phyloP scores from a whole-genome alignment of 2,113 vertebrate genomes.

The Psittacus erithacus region DNA sequence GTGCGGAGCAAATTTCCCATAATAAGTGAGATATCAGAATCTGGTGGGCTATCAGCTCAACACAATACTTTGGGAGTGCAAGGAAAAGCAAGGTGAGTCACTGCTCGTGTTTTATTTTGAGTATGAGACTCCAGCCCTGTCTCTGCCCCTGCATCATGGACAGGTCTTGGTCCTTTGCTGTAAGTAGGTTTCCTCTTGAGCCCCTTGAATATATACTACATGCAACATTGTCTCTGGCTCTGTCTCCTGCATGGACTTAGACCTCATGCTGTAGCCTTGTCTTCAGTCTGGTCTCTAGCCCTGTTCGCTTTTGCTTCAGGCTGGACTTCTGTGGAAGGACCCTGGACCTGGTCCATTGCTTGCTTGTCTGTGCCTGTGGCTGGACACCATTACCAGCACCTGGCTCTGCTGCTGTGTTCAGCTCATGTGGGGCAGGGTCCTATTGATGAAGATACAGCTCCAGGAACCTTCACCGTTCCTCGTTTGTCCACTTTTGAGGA shows the following conservation, averaged over 20 bases:
- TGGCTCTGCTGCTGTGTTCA: not conserved
- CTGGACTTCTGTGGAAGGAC: not conserved
- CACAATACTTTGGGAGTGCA: not conserved
- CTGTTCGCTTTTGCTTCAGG: not conserved
- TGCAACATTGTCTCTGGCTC: not conserved
- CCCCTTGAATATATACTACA: not conserved
- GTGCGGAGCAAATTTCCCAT: not conserved
- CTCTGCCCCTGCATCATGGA: not conserved
- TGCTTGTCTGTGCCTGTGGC: not conserved
- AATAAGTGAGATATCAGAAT: not conserved
- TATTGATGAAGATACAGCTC: not conserved
- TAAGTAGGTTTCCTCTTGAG: not conserved
- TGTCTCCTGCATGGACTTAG: not conserved
- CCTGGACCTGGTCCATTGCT: not conserved
- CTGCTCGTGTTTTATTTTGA: not conserved
- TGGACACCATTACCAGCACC: not conserved
- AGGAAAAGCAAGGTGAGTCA: not conserved
- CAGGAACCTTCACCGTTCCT: rapidly evolving
- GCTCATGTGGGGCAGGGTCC: not conserved
- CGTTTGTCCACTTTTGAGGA: rapidly evolving
- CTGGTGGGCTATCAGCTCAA: not conserved
- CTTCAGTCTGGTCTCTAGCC: not conserved
- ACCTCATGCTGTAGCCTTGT: not conserved
- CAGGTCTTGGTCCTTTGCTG: not conserved
- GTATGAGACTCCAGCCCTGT: rapidly evolving